Base-by-base conservation (phyloP, 2,113 vertebrate genomes). In the Cebus imitator region DNA sequence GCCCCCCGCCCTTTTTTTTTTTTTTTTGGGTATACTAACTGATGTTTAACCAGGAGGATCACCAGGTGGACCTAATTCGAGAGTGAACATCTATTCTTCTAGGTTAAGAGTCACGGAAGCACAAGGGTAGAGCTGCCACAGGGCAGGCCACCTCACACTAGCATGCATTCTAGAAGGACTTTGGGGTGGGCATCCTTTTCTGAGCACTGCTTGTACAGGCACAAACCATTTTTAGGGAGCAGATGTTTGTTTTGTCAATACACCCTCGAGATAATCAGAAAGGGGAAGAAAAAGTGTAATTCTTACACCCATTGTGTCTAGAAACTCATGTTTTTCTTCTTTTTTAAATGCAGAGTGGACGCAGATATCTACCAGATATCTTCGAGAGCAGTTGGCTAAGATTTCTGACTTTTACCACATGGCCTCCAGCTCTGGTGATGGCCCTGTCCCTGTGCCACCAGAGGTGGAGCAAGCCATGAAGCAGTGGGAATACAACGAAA, bases 401-500 rank as follows among this genome's bases (percentile, higher is more conserved):
- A 98, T 99, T 84, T 98, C 98, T 0, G 99, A 99, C 96, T 99
- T 99, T 37, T 99, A 99, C 87, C 98, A 99, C 25, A 8, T 95
- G 97, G 96, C 96, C 52, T 94, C 98, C 75, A 98, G 96, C 35
- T 68, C 97, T 14, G 96, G 98, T 4, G 98, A 80, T 0, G 88
- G 97, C 61, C 96, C 98, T 1, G n/a, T 97, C 16, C 96, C 93
- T 1, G 94, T 98, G 87, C 98, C 98, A 3, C 98, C 97, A 0
- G 99, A 99, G 8, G 98, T 99, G 94, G 98, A 99, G 76, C 99
- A 99, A 55, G 98, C 99, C 35, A 95, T 99, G 98, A 98, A 97
- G 96, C 99, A 99, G 32, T 99, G 99, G 99, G 98, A 99, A 81
- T 99, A 99, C 91, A 99, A 98, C 1, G 99, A 99, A 83, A 99